Evolutionary conservation across 2,113 vertebrate species (phyloP).

Genomic region (Pelecanus crispus): DNA sequence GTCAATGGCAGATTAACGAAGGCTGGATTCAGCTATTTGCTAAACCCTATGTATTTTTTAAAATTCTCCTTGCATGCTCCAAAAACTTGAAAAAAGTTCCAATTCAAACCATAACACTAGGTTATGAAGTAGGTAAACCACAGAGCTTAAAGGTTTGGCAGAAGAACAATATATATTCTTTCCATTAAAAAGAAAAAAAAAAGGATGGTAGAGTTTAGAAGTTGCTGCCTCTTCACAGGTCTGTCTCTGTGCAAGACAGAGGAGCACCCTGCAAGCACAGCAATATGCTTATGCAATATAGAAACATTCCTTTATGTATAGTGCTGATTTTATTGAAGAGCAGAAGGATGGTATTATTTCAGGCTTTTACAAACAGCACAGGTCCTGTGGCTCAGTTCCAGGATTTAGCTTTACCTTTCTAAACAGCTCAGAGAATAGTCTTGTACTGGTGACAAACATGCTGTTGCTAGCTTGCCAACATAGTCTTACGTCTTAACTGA

Average conservation of each 20-base stretch:
- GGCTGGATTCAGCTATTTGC: neutral
- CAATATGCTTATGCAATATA: slow-evolving; percentile 20
- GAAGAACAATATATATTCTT: neutral
- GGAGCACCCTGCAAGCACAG: neutral
- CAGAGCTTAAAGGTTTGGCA: neutral
- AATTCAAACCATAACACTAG: neutral
- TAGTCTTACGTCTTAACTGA: neutral
- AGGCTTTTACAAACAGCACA: neutral
- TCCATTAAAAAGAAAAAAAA: neutral
- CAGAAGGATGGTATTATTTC: neutral
- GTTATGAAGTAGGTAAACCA: neutral
- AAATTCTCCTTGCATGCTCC: neutral
- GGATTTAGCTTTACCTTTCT: neutral
- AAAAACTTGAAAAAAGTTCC: neutral
- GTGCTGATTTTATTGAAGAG: neutral
- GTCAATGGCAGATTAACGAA: neutral
- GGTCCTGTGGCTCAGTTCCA: neutral
- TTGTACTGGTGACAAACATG: neutral
- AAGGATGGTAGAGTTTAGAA: neutral
- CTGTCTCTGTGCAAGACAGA: neutral
- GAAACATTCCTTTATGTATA: slow-evolving; percentile 6
- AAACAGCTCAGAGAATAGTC: neutral
- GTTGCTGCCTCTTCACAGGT: neutral
- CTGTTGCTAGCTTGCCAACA: neutral
- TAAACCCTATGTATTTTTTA: neutral